A percentile compares a stretch with the other conserved stretches of the same genome.
Evolutionary conservation across 2,113 vertebrate genomes (phyloP).

Genomic region (Aldabrachelys gigantea): DNA sequence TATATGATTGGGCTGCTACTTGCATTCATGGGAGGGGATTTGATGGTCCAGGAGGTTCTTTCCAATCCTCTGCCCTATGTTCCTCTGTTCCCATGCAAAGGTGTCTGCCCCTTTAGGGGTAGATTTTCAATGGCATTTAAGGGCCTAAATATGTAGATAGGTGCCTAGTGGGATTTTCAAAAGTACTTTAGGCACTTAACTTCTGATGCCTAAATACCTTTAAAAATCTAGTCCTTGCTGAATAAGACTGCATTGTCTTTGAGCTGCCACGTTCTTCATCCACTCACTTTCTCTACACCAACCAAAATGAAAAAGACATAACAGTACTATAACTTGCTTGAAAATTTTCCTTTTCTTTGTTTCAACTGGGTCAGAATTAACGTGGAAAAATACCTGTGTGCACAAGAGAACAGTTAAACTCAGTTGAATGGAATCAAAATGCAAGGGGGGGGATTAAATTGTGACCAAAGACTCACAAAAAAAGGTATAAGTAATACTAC

Average conservation of each 20-base stretch:
- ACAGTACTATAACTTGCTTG: background rate
- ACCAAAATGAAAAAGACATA: background rate
- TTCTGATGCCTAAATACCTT: background rate
- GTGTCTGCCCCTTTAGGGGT: background rate
- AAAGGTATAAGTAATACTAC: no score
- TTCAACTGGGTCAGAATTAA: background rate
- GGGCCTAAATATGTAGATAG: background rate
- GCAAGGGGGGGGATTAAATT: no score
- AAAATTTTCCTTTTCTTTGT: background rate
- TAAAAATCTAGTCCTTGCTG: background rate
- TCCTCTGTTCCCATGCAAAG: background rate
- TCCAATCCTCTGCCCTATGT: no score
- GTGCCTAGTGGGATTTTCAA: background rate
- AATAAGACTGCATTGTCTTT: background rate
- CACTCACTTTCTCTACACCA: background rate
- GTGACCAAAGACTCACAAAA: no score
- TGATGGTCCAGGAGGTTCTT: no score
- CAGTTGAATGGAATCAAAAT: no score
- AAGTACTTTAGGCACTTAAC: background rate
- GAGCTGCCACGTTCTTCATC: background rate
- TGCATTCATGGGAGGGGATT: no score
- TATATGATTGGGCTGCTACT: no score
- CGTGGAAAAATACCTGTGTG: no score
- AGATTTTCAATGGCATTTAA: background rate
- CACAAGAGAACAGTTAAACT: no score